These are phyloP conservation scores for Artibeus lituratus DNA, from an alignment of 2,797 vertebrate genomes.

Conservation along the genomic window DNA sequence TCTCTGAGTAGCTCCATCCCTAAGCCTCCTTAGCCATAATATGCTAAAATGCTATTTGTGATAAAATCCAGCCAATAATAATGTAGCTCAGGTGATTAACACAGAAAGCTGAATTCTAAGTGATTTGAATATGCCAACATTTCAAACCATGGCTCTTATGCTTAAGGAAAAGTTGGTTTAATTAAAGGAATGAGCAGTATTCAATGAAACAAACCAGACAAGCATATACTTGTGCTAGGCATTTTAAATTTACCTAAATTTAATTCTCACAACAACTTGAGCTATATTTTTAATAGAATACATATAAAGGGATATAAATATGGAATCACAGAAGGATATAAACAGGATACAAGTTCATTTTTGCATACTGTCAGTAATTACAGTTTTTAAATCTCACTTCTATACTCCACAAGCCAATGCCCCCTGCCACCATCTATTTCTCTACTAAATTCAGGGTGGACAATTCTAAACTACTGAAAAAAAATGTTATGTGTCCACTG, in stretches of 20 bases:
- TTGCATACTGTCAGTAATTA: background rate
- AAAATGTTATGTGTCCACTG: background rate
- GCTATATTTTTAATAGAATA: background rate
- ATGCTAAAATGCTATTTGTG: background rate
- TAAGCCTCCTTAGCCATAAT: background rate
- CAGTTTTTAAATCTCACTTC: background rate
- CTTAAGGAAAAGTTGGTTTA: constrained; percentile 35
- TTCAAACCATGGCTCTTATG: background rate
- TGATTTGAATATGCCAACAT: background rate
- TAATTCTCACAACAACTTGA: background rate
- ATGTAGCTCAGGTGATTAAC: constrained; percentile 6
- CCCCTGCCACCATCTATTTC: background rate
- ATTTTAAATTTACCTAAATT: background rate
- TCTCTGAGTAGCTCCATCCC: background rate
- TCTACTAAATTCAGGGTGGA: background rate
- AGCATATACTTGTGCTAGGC: background rate
- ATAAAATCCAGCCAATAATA: constrained; percentile 7
- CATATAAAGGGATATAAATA: background rate
- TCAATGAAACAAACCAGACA: constrained; percentile 34
- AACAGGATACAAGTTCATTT: background rate
- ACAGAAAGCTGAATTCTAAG: constrained; percentile 15
- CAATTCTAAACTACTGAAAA: constrained; percentile 11
- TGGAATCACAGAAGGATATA: background rate
- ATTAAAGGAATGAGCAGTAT: constrained; percentile 5
- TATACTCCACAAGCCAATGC: background rate